These are phyloP conservation scores for Rhyzopertha dominica DNA, from an alignment of 1,140 invertebrate genomes.

Conservation along the genomic window DNA sequence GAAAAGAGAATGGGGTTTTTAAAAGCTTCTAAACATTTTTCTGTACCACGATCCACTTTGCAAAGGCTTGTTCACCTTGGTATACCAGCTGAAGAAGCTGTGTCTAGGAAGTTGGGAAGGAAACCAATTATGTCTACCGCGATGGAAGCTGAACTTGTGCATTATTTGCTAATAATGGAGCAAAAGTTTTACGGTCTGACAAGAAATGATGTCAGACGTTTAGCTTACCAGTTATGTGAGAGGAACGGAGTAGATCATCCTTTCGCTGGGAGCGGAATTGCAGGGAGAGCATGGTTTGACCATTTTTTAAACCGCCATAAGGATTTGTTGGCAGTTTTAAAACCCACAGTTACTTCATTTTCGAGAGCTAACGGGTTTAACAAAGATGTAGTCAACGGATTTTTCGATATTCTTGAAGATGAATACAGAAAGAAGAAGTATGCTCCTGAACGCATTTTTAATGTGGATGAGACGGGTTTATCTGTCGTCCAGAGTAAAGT, in stretches of 20 bases:
- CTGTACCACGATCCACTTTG: no score
- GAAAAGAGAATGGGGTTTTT: no score
- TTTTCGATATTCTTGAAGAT: no score
- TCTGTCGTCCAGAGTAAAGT: slow-evolving; percentile 36
- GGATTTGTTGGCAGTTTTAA: slow-evolving; percentile 30
- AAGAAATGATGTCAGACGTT: slow-evolving; percentile 16
- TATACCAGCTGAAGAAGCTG: no score
- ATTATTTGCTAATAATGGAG: slow-evolving; percentile 32
- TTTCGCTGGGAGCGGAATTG: slow-evolving; percentile 10
- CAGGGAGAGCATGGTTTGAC: slow-evolving; percentile 17
- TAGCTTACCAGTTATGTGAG: slow-evolving; percentile 27
- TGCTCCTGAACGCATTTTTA: slow-evolving; percentile 37
- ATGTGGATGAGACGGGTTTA: slow-evolving; percentile 42
- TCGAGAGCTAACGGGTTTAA: slow-evolving; percentile 33
- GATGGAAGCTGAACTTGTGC: slow-evolving; percentile 27
- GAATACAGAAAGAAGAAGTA: slow-evolving; percentile 20
- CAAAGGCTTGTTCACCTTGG: no score
- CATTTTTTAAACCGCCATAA: slow-evolving; percentile 38
- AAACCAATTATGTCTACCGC: slow-evolving; percentile 12
- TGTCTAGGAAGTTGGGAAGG: no score
- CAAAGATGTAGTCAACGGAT: slow-evolving; percentile 22
- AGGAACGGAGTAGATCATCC: slow-evolving; percentile 27
- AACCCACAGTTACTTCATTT: slow-evolving; percentile 33
- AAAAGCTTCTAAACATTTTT: no score
- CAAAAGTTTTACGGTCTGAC: slow-evolving; percentile 29